These are phyloP conservation scores for Oasisia sp. DNA, from an alignment of 2,888 invertebrate species.

Conservation along the genomic window DNA sequence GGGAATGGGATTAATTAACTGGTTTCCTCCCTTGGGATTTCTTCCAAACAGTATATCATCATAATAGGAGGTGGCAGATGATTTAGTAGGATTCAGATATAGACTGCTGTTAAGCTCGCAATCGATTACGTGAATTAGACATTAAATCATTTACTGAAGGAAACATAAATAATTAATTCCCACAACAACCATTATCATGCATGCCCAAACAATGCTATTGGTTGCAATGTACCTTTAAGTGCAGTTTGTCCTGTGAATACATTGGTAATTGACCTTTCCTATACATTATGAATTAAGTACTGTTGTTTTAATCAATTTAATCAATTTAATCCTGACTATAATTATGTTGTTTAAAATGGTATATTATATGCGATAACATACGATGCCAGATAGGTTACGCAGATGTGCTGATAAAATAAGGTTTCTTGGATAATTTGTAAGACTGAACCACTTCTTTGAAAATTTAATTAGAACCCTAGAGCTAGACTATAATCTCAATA, in stretches of 20 bases:
- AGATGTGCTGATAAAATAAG: not conserved
- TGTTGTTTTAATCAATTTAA: not conserved
- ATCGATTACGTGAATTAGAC: not conserved
- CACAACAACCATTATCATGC: not conserved
- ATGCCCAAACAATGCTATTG: not conserved
- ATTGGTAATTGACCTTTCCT: not conserved
- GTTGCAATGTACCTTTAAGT: not conserved
- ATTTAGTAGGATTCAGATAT: not conserved
- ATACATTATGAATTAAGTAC: not conserved
- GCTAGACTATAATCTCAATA: not conserved
- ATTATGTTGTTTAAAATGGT: not conserved
- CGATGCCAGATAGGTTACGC: not conserved
- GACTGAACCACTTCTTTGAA: not conserved
- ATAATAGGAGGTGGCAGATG: not conserved
- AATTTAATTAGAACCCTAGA: not conserved
- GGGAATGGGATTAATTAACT: not conserved
- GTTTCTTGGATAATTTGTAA: not conserved
- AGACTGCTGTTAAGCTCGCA: not conserved
- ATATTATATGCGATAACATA: not conserved
- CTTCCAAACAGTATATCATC: not conserved
- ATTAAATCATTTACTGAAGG: not conserved
- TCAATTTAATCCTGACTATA: not conserved
- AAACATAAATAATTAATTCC: not conserved
- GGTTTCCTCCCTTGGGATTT: not conserved
- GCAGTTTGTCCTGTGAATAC: not conserved